Percentiles rank a stretch among this genome's conserved stretches.
phyloP scores from a whole-genome alignment of 2,888 invertebrate genomes.

The Athalia cordata region DNA sequence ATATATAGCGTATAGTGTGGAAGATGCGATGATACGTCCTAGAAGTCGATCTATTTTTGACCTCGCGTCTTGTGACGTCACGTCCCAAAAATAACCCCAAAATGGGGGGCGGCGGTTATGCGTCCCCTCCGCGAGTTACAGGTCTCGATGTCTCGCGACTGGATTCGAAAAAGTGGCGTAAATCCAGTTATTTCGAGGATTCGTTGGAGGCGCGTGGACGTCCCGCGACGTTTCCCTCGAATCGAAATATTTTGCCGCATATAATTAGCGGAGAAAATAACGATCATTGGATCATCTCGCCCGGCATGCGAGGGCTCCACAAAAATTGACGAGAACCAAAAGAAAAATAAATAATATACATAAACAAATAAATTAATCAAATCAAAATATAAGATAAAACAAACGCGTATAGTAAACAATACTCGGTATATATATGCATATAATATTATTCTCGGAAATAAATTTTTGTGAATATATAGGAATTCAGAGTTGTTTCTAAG shows the following conservation, averaged over 20 bases:
- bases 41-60: conserved; percentile 69
- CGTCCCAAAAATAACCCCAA: conserved; percentile 69
- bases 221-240: conserved; percentile 29
- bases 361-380: too few species aligned
- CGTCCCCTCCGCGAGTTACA: conserved; percentile 59
- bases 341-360: too few species aligned
- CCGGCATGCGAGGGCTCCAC: too few species aligned
- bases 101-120: conserved; percentile 62
- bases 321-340: too few species aligned
- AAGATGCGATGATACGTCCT: conserved; percentile 59
- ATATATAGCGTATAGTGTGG: conserved; percentile 44
- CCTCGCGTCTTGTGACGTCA: conserved; percentile 68
- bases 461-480: too few species aligned
- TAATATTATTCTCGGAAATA: too few species aligned
- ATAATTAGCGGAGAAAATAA: neutral
- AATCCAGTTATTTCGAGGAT: conserved; percentile 44
- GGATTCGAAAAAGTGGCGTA: conserved; percentile 45
- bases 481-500: too few species aligned
- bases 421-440: too few species aligned
- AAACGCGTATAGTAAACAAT: too few species aligned
- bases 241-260: neutral
- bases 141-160: conserved; percentile 58
- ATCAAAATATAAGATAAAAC: too few species aligned
- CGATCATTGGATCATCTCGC: neutral
- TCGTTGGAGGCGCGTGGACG: conserved; percentile 41